phyloP scores from a whole-genome alignment of 2,797 vertebrate species.

The Pitangus sulphuratus region DNA sequence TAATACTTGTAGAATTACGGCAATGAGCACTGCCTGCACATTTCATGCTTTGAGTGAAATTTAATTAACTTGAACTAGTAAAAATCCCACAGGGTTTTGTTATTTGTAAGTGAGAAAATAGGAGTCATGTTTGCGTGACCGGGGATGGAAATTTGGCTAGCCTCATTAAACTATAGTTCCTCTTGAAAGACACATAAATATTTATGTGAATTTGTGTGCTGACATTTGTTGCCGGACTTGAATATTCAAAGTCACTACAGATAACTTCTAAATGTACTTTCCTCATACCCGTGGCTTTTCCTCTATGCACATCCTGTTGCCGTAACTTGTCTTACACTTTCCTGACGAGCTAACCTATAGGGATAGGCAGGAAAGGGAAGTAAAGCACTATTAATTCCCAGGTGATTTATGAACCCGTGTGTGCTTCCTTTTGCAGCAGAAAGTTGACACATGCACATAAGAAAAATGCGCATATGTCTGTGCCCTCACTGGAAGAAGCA shows the following conservation, averaged over 20 bases:
- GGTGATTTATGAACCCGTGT: not conserved
- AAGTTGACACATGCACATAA: not conserved
- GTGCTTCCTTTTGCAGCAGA: not conserved
- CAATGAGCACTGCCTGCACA: not conserved
- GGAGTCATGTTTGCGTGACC: not conserved
- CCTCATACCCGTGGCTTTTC: not conserved
- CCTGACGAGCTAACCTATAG: not conserved
- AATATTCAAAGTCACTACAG: not conserved
- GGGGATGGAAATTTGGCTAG: constrained; percentile 2
- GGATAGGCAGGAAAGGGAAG: constrained; percentile 14
- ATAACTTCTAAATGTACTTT: not conserved
- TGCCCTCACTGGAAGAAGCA: not conserved
- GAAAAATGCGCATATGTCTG: not conserved
- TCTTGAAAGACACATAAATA: constrained; percentile 37
- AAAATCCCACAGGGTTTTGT: constrained; percentile 16
- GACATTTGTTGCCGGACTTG: not conserved
- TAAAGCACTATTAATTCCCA: not conserved
- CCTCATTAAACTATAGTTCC: not conserved
- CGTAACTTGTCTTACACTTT: not conserved
- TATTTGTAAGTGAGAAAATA: constrained; percentile 48
- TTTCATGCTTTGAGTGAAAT: constrained; percentile 46
- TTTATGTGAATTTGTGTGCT: constrained; percentile 12
- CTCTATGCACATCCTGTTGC: not conserved
- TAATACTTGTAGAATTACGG: not conserved
- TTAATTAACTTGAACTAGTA: constrained; percentile 52